Percentiles rank a stretch among this genome's conserved stretches.
Conservation (phyloP, 2,797 vertebrate genomes). For the Naso thynnoides region DNA sequence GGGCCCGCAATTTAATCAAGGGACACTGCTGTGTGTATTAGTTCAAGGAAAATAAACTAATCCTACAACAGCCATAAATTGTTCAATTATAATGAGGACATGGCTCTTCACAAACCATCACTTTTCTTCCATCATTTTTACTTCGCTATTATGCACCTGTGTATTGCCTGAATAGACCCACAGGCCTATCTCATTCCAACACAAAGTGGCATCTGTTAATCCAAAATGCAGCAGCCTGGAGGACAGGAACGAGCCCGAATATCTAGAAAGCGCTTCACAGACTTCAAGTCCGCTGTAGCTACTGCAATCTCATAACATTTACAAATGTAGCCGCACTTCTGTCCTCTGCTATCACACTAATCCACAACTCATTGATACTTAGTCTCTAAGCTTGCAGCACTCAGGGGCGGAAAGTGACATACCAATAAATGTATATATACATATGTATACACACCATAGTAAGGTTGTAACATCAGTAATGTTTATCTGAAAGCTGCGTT, state of each 20-base stretch:
- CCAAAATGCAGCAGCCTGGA: slow-evolving; percentile 62
- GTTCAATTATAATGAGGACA: slow-evolving; percentile 80
- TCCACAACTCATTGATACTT: slow-evolving; percentile 38
- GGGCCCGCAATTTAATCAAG: slow-evolving; percentile 74
- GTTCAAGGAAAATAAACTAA: slow-evolving; percentile 79
- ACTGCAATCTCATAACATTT: slow-evolving; percentile 39
- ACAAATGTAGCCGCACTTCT: slow-evolving; percentile 35
- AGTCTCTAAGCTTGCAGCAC: slow-evolving; percentile 8
- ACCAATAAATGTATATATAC: no score
- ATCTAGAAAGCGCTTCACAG: slow-evolving; percentile 50
- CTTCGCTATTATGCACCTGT: slow-evolving; percentile 72
- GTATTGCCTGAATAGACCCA: slow-evolving; percentile 65
- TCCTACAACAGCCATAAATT: slow-evolving; percentile 80
- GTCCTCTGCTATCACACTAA: slow-evolving; percentile 44
- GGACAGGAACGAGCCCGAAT: slow-evolving; percentile 42
- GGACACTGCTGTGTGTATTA: slow-evolving; percentile 67
- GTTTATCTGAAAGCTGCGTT: slow-evolving; percentile 1
- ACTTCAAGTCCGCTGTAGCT: slow-evolving; percentile 42
- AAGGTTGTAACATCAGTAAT: no score
- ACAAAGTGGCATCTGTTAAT: slow-evolving; percentile 77
- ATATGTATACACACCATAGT: no score
- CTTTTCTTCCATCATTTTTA: slow-evolving; percentile 65
- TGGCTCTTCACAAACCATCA: slow-evolving; percentile 73
- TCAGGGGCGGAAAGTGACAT: not conserved
- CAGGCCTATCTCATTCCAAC: slow-evolving; percentile 69